Evolutionary conservation across 2,797 vertebrate genomes (phyloP), one percentile per base, ranked within the genome.

Genomic region (Anableps anableps): DNA sequence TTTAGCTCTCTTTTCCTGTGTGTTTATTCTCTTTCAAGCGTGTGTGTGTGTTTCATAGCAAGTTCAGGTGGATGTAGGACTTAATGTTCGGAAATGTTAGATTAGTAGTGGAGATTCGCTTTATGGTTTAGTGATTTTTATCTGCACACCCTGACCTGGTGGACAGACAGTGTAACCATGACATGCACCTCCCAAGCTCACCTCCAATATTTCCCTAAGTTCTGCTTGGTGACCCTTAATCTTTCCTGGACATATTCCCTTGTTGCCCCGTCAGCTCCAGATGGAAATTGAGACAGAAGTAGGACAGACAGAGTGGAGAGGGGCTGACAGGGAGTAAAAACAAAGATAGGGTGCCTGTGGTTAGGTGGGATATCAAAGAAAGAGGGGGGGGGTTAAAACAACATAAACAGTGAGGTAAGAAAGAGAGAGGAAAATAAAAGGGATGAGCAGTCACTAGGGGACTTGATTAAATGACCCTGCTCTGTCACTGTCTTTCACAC

Each of bases 401-500:
- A 51, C 36, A 58, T 43, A 75, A 47, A 26, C 60, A 83, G 68
- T 75, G 78, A 80, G 79, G 74, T 58, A 77, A 38, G 75, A 78
- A 77, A 83, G 75, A 77, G 47, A 86, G 73, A 53, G 82, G 75
- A 83, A 74, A 83, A 41, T 38, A 70, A 43, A 70, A 70, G 5
- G 82, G 55, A 80, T 83, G 86, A 77, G 75, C 81, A 79, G 85
- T 77, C 88, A 7, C 72, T 34, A 1, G 53, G 85, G 82, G 85
- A 90, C 86, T 77, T 53, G 50, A 77, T 78, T 81, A 82, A 89
- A 91, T 88, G 71, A 82, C 80, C 77, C 74, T 48, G 74, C 81
- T 92, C 84, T 90, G 83, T 93, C 90, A 90, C 86, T 91, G 89
- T 91, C 91, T 79, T 23, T 7, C 72, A 51, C 79, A 83, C 72